A percentile compares a stretch with the other conserved stretches of the same genome.
Conservation (phyloP, 1,140 invertebrate genomes). For the Zaprionus capensis region DNA sequence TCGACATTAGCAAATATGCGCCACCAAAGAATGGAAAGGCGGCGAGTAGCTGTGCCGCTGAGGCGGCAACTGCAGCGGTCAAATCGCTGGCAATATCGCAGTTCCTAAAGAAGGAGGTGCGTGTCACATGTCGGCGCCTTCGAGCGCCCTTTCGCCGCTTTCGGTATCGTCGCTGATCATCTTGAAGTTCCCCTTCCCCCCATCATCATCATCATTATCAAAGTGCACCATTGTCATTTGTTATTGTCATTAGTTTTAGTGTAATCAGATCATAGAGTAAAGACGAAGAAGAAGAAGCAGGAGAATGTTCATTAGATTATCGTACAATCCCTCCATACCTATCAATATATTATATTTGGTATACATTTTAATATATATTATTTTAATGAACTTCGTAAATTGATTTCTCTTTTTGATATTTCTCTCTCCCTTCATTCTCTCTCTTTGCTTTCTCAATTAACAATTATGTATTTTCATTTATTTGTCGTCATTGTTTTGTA, state of each 20-base stretch:
- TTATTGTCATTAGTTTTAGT: slow-evolving; percentile 40
- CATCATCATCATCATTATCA: slow-evolving; percentile 24
- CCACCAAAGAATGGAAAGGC: slow-evolving; percentile 71
- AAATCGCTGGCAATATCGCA: slow-evolving; percentile 80
- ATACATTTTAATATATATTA: not conserved
- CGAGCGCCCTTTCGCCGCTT: slow-evolving; percentile 78
- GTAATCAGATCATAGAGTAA: slow-evolving; percentile 26
- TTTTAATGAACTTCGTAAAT: not conserved
- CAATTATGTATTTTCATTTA: slow-evolving; percentile 26
- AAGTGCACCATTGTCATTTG: slow-evolving; percentile 14
- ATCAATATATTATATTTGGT: not conserved
- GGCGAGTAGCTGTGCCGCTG: slow-evolving; percentile 76
- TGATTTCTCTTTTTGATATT: not conserved
- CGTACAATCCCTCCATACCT: slow-evolving; percentile 9
- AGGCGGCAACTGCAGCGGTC: slow-evolving; percentile 75
- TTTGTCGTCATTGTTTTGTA: slow-evolving; percentile 3
- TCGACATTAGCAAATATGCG: slow-evolving; percentile 77
- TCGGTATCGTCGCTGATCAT: slow-evolving; percentile 78
- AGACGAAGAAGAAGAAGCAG: not conserved
- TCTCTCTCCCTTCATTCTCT: not conserved
- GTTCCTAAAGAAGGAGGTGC: slow-evolving; percentile 81
- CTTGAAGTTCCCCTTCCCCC: not conserved
- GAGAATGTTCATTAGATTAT: slow-evolving; percentile 20
- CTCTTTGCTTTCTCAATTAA: not conserved
- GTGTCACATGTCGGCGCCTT: slow-evolving; percentile 78